These are phyloP conservation scores for Charaxes varanes DNA, from an alignment of 1,140 invertebrate species.

Conservation along the genomic window DNA sequence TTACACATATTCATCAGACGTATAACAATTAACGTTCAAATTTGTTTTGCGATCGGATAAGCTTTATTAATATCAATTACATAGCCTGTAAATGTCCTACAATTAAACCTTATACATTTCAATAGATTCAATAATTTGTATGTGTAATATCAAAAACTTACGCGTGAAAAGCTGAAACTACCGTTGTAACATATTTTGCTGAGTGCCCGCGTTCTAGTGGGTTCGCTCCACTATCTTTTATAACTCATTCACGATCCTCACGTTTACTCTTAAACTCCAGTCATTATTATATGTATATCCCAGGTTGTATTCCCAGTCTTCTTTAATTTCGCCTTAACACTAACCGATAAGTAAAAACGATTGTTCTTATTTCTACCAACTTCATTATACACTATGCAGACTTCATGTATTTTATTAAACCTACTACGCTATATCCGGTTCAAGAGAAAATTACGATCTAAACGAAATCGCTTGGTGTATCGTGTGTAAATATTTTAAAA, in stretches of 20 bases:
- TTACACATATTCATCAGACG: too few species aligned
- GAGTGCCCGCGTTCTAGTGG: neutral
- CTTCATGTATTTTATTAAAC: neutral
- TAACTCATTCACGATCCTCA: constrained; percentile 1
- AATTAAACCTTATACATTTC: neutral
- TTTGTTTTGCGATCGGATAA: neutral
- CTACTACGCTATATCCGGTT: neutral
- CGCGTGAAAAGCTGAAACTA: neutral
- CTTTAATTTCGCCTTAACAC: constrained; percentile 40
- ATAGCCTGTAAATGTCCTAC: neutral
- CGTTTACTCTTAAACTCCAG: constrained; percentile 3
- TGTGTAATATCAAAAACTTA: neutral
- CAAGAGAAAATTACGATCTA: neutral
- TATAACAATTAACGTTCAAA: too few species aligned
- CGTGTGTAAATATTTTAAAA: too few species aligned
- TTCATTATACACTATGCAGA: constrained; percentile 2
- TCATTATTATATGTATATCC: constrained; percentile 22
- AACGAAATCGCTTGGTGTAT: too few species aligned
- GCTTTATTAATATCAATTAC: neutral
- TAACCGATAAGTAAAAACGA: constrained; percentile 20
- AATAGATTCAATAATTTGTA: constrained; percentile 1
- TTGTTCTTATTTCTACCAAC: constrained; percentile 1
- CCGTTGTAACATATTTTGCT: neutral
- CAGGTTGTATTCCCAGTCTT: constrained; percentile 44
- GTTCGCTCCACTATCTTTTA: neutral